Evolutionary conservation across 1,140 invertebrate genomes (phyloP), one percentile per base, ranked within the genome.

Genomic region (Drosophila sucinea): DNA sequence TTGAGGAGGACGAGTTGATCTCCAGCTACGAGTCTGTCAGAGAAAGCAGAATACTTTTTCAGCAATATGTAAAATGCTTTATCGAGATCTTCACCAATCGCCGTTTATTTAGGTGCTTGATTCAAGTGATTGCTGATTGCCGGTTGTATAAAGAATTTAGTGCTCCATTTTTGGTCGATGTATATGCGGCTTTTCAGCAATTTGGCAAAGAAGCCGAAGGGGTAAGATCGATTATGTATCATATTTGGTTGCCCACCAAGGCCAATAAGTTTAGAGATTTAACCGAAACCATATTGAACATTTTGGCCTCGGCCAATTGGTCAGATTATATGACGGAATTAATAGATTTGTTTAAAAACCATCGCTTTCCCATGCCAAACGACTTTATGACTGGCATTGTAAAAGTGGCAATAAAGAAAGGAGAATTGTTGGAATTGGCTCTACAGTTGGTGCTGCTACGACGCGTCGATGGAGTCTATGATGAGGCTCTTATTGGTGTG

Each of bases 101-200:
- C 1, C 41, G 51, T 0, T 63, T 80, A 11, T 6, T 5, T 1
- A 25, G n/a, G 5, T 38, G 73, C n/a, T 11, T 89, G 7, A 0
- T 74, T 2, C 67, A 70, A 33, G 77, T 89, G 65, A 23, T 89
- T 6, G 1, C 30, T 8, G 68, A 74, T 56, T 80, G 79, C 8
- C 10, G 51, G 0, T 29, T 74, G 0, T 87, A 89, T 44, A 61
- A n/a, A n/a, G 6, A 1, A 2, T 23, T 60, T 0, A 6, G 62
- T 25, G 73, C 54, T 0, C 56, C 62, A 0, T 17, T 65, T n/a
- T 0, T 83, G 0, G 1, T 0, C 0, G 17, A 77, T 1, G 27
- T 70, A 1, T 83, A 61, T 54, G 4, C 5, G 1, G 23, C 40
- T 1, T 33, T 89, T 0, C 0, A 73, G 10, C 55, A 51, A 1